Evolutionary conservation across 2,888 invertebrate species (phyloP).

Genomic region (Caenorhabditis uteleia): DNA sequence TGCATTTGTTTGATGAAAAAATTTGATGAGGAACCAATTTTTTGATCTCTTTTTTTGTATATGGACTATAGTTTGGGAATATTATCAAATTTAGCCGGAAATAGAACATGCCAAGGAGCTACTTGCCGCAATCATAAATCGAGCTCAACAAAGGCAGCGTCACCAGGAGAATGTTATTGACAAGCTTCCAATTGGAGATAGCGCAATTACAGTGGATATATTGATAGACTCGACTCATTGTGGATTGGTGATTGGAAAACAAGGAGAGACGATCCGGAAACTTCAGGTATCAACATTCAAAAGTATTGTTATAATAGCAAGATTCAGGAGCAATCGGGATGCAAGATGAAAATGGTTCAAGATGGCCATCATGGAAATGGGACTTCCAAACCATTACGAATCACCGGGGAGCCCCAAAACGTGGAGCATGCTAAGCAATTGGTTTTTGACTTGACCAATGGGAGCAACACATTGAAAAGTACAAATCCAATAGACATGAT

Average conservation of each 20-base stretch:
- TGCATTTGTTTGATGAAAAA: background rate
- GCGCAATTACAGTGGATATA: conserved; percentile 78
- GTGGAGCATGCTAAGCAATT: conserved; percentile 84
- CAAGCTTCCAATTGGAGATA: background rate
- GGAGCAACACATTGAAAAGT: conserved; percentile 68
- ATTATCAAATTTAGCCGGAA: conserved; percentile 11
- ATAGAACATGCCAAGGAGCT: conserved; percentile 49
- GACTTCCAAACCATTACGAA: conserved; percentile 87
- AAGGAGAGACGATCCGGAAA: conserved; percentile 95
- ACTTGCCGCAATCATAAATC: conserved; percentile 45
- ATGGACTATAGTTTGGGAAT: conserved; percentile 1
- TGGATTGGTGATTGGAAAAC: conserved; percentile 96
- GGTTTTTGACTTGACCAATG: conserved; percentile 78
- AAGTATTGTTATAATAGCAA: no score
- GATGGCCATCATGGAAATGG: conserved; percentile 88
- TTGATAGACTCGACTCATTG: conserved; percentile 97
- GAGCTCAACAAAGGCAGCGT: conserved; percentile 22
- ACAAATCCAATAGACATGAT: conserved; percentile 8
- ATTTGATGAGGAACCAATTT: background rate
- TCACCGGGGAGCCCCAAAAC: conserved; percentile 89
- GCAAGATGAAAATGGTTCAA: conserved; percentile 96
- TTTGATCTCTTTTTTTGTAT: background rate
- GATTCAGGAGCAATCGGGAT: conserved; percentile 94
- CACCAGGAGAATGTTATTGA: background rate
- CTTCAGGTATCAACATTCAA: conserved; percentile 70